Conservation (phyloP, 1,140 invertebrate species). For the Ostrea denselamellosa region DNA sequence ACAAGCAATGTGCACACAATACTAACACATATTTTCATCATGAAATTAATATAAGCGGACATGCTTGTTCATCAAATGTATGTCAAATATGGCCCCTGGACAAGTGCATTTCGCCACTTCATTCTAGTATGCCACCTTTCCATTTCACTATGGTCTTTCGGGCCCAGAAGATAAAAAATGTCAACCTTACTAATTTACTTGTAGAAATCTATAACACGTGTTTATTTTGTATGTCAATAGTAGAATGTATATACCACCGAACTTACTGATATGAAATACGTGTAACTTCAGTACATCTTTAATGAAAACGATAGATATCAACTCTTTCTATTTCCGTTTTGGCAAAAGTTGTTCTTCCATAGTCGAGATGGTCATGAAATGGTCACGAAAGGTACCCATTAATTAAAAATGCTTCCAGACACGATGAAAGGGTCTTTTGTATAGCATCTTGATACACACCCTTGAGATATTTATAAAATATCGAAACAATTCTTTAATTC, state of each 20-base stretch:
- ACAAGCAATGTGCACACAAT: neutral
- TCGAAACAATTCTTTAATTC: constrained; percentile 38
- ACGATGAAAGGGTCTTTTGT: constrained; percentile 15
- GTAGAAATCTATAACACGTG: neutral
- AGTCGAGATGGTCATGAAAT: neutral
- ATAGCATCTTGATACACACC: constrained; percentile 5
- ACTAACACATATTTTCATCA: constrained; percentile 35
- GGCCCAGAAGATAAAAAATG: constrained; percentile 10
- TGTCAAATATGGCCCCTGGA: constrained; percentile 31
- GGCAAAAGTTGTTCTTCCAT: neutral
- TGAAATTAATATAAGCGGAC: constrained; percentile 37
- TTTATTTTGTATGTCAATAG: neutral
- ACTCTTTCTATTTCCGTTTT: neutral
- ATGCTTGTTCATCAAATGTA: constrained; percentile 36
- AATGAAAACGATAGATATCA: neutral
- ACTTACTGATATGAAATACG: too few species aligned
- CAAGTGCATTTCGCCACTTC: constrained; percentile 16
- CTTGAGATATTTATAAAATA: constrained; percentile 37
- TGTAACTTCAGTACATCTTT: neutral
- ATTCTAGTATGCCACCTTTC: constrained; percentile 20
- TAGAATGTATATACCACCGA: too few species aligned
- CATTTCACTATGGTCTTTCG: constrained; percentile 6
- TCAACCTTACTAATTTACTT: neutral
- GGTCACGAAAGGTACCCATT: neutral
- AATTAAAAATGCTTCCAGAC: constrained; percentile 22